Evolutionary conservation across 30 jellyfish, hydroid and myxozoan genomes (phyloP).

Genomic region (Sanderia malayensis): DNA sequence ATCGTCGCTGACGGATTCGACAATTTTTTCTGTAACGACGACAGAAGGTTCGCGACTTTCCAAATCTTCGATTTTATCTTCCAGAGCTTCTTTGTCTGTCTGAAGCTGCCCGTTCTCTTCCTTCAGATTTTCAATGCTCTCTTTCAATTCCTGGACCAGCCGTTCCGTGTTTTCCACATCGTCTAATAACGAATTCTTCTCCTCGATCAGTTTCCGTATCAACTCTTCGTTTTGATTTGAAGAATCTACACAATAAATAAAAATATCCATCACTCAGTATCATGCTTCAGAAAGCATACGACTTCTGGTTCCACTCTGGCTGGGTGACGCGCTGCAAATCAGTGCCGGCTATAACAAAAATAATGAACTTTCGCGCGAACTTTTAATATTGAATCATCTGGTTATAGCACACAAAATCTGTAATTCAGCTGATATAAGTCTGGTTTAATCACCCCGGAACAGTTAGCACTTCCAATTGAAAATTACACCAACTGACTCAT

Average conservation of each 20-base stretch:
- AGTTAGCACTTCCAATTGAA: too few species aligned
- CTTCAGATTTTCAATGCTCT: slow-evolving; percentile 18
- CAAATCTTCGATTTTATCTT: slow-evolving; percentile 39
- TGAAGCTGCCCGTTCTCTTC: slow-evolving; percentile 18
- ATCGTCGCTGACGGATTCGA: slow-evolving; percentile 19
- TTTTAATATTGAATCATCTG: too few species aligned
- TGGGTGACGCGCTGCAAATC: too few species aligned
- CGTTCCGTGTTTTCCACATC: slow-evolving; percentile 22
- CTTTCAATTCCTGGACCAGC: slow-evolving; percentile 30
- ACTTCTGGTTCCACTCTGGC: too few species aligned
- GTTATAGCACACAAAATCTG: too few species aligned
- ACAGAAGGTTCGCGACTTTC: slow-evolving; percentile 32
- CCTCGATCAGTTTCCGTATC: slow-evolving; percentile 42
- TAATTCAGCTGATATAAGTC: too few species aligned
- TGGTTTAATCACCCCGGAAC: too few species aligned
- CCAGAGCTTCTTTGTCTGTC: slow-evolving; percentile 27
- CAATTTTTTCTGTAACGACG: slow-evolving; percentile 21
- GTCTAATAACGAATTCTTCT: slow-evolving; percentile 53
- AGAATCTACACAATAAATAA: slow-evolving; percentile 4
- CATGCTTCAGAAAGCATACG: too few species aligned
- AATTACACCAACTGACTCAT: too few species aligned
- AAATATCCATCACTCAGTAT: too few species aligned
- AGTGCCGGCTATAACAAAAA: too few species aligned
- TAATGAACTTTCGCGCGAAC: too few species aligned
- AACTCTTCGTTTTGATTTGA: slow-evolving; percentile 44